Conservation (phyloP, 30 jellyfish, hydroid and myxozoan species). For the Rhopilema esculentum region DNA sequence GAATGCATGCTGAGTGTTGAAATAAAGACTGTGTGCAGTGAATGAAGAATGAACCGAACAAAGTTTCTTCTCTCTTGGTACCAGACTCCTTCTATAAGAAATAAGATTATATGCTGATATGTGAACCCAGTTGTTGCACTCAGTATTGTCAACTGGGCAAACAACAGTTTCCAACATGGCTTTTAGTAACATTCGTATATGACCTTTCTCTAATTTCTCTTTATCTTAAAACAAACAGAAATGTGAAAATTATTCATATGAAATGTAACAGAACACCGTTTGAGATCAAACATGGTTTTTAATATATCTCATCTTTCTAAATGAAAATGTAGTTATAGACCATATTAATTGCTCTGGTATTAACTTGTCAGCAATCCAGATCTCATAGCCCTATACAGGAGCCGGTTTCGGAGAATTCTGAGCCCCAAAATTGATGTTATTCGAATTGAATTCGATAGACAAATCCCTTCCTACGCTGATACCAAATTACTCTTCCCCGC, state of each 20-base stretch:
- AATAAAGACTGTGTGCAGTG: too few relatives aligned
- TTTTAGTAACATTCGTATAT: neutral
- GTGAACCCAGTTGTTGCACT: neutral
- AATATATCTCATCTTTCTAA: neutral
- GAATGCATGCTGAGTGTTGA: too few relatives aligned
- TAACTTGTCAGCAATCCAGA: neutral
- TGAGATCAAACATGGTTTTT: neutral
- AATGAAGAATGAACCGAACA: too few relatives aligned
- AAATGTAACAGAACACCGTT: neutral
- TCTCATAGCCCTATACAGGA: neutral
- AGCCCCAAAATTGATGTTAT: neutral
- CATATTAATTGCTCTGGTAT: neutral
- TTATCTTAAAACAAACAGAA: neutral
- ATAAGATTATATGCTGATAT: neutral
- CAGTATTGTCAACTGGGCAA: neutral
- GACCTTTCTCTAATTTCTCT: neutral
- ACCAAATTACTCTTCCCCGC: neutral
- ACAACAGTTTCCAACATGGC: neutral
- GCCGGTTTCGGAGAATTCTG: neutral
- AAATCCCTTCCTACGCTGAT: neutral
- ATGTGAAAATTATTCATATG: neutral
- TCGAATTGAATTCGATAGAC: neutral
- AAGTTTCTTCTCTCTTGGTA: neutral
- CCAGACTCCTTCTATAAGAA: neutral
- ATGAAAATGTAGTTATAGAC: neutral